Evolutionary conservation across 2,113 vertebrate genomes (phyloP).

Genomic region (Desmodus rotundus): DNA sequence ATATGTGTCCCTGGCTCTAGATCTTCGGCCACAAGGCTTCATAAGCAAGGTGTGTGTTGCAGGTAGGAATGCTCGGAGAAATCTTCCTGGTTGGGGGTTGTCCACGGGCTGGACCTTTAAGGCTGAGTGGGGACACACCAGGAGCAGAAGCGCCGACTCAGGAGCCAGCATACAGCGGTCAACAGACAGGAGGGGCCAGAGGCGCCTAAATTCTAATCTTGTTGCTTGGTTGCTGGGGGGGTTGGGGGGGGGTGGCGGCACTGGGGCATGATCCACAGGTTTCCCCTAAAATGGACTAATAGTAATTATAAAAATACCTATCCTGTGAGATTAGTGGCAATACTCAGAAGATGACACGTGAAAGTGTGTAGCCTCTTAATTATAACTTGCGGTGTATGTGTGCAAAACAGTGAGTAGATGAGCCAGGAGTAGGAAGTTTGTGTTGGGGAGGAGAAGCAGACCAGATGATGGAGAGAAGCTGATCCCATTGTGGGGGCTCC

Average conservation of each 20-base stretch:
- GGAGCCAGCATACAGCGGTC: no score
- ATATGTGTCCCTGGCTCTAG: background rate
- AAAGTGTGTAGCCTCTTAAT: background rate
- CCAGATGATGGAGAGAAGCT: background rate
- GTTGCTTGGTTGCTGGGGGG: accelerated
- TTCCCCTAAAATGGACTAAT: background rate
- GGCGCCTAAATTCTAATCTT: background rate
- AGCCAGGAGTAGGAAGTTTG: background rate
- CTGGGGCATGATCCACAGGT: background rate
- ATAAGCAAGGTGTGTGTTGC: background rate
- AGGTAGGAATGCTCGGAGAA: background rate
- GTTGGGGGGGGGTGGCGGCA: no score
- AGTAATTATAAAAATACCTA: background rate
- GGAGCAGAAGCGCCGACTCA: background rate
- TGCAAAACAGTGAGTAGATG: background rate
- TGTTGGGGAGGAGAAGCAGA: background rate
- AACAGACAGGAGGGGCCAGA: no score
- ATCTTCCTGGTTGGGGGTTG: background rate
- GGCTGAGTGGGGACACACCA: background rate
- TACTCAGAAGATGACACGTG: background rate
- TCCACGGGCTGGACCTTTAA: background rate
- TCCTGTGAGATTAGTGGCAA: background rate
- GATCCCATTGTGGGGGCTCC: background rate
- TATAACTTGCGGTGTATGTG: background rate
- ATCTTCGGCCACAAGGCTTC: background rate